These are phyloP conservation scores for Heteropelma amictum DNA, from an alignment of 2,888 invertebrate species.

Conservation along the genomic window DNA sequence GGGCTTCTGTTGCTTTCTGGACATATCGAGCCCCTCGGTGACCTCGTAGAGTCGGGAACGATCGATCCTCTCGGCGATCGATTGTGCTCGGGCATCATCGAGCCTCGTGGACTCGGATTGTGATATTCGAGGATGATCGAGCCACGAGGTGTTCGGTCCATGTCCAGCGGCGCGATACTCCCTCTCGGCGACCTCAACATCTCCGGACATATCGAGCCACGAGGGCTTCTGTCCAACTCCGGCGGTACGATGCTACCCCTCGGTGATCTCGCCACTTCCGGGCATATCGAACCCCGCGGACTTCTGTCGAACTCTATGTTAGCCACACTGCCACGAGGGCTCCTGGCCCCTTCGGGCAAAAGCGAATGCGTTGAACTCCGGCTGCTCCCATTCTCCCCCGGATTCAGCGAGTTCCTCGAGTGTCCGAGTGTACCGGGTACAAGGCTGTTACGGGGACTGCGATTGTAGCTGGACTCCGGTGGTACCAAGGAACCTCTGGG, in stretches of 20 bases:
- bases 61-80: conserved; percentile 79
- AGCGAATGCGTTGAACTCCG: conserved; percentile 80
- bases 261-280: conserved; percentile 81
- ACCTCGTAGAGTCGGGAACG: conserved; percentile 79
- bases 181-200: conserved; percentile 79
- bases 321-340: conserved; percentile 80
- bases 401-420: conserved; percentile 66
- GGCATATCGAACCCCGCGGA: conserved; percentile 82
- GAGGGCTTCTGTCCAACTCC: conserved; percentile 80
- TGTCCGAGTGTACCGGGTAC: conserved; percentile 77
- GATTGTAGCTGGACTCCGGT: conserved; percentile 75
- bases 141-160: conserved; percentile 81
- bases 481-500: conserved; percentile 83
- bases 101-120: conserved; percentile 78
- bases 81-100: conserved; percentile 72
- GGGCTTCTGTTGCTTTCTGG: conserved; percentile 80
- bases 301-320: conserved; percentile 81
- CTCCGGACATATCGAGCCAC: conserved; percentile 83
- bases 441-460: conserved; percentile 82
- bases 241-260: conserved; percentile 79
- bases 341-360: conserved; percentile 80
- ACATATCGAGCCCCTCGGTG: conserved; percentile 80
- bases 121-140: conserved; percentile 79
- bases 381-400: conserved; percentile 67
- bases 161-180: conserved; percentile 64